A percentile compares a stretch with the other conserved stretches of the same genome.
Evolutionary conservation across 2,113 vertebrate genomes (phyloP).

Genomic region (Equus przewalskii): DNA sequence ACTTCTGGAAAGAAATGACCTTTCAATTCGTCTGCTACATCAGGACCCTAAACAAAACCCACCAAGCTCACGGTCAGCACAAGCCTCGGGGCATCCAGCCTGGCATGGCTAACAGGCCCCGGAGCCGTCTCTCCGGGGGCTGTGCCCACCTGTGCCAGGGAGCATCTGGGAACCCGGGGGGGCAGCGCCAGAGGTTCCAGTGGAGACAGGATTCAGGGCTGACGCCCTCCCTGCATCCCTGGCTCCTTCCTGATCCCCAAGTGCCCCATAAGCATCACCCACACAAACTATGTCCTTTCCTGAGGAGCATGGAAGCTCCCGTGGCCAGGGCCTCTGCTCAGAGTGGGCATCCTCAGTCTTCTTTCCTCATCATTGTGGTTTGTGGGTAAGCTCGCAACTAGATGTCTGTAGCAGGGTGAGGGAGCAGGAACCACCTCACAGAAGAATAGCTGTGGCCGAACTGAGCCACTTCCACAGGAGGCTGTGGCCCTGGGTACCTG

Average conservation of each 20-base stretch:
- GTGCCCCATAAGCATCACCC: not conserved
- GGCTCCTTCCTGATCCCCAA: rapidly evolving
- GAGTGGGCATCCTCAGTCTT: too few relatives aligned
- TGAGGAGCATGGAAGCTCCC: rapidly evolving
- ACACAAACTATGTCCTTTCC: rapidly evolving
- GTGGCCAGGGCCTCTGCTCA: not conserved
- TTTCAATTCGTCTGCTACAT: too few relatives aligned
- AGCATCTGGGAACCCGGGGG: not conserved
- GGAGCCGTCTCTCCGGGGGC: rapidly evolving
- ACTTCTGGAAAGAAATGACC: not conserved
- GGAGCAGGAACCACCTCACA: not conserved
- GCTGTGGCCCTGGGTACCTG: not conserved
- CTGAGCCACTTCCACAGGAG: not conserved
- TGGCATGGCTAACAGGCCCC: rapidly evolving
- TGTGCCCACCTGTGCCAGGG: rapidly evolving
- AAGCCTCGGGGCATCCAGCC: rapidly evolving
- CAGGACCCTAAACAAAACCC: not conserved
- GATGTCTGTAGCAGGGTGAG: rapidly evolving
- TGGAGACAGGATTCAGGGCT: rapidly evolving
- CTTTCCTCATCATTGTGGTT: not conserved
- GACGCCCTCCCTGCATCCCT: rapidly evolving
- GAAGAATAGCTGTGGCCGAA: not conserved
- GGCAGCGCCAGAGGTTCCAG: rapidly evolving
- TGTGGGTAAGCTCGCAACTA: rapidly evolving
- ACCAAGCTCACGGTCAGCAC: rapidly evolving